These are phyloP conservation scores for Drosophila nr. fundita DNA, from an alignment of 2,888 invertebrate species.

Conservation along the genomic window DNA sequence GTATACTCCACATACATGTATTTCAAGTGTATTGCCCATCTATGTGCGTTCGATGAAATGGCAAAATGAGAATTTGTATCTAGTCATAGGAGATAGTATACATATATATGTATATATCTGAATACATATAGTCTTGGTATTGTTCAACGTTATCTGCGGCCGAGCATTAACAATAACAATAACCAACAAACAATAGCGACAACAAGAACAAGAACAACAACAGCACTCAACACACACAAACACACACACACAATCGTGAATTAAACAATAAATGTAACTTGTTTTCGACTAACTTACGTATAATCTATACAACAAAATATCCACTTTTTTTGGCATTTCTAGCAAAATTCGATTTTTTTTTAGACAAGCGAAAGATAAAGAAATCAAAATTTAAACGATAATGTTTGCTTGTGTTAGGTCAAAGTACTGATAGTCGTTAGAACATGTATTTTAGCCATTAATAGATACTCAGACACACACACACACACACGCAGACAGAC, in stretches of 20 bases:
- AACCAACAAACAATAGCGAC: slow-evolving; percentile 17
- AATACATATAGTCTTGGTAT: slow-evolving; percentile 18
- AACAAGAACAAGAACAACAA: slow-evolving; percentile 17
- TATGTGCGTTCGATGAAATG: slow-evolving; percentile 11
- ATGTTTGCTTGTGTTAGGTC: slow-evolving; percentile 38
- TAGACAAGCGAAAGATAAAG: slow-evolving; percentile 4
- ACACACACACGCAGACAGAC: slow-evolving; percentile 8
- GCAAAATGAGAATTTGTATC: slow-evolving; percentile 53
- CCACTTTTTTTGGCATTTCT: slow-evolving; percentile 19
- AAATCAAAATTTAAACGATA: slow-evolving; percentile 8
- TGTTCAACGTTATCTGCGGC: slow-evolving; percentile 21
- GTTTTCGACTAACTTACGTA: slow-evolving; percentile 9
- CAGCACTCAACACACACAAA: slow-evolving; percentile 16
- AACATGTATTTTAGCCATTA: slow-evolving; percentile 31
- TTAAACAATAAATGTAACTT: slow-evolving; percentile 45
- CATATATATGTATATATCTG: slow-evolving; percentile 13
- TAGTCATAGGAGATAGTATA: slow-evolving; percentile 62
- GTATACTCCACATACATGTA: neutral
- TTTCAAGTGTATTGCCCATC: slow-evolving; percentile 10
- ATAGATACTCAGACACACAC: slow-evolving; percentile 11
- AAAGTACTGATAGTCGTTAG: slow-evolving; percentile 53
- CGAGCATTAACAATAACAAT: slow-evolving; percentile 23
- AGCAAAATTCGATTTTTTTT: slow-evolving; percentile 11
- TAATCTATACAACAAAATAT: neutral
- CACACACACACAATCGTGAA: slow-evolving; percentile 32